Evolutionary conservation across 2,113 vertebrate genomes (phyloP).

Genomic region (Triplophysa dalaica): DNA sequence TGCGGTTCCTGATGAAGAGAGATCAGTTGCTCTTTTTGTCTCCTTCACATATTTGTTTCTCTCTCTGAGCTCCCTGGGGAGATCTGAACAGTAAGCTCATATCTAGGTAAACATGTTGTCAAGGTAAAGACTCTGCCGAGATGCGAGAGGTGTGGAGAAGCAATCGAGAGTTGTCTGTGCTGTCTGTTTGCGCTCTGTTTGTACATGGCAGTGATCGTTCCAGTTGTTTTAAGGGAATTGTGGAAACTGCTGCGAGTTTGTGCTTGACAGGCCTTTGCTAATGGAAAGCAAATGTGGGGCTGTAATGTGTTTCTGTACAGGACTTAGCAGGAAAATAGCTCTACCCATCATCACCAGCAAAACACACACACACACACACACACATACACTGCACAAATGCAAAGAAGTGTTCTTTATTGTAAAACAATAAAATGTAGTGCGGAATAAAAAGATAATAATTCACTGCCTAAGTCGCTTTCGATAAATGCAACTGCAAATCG

Average conservation of each 20-base stretch:
- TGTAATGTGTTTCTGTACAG: slow-evolving; percentile 32
- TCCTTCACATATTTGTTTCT: slow-evolving; percentile 18
- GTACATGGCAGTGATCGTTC: slow-evolving; percentile 65
- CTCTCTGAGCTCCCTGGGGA: slow-evolving; percentile 1
- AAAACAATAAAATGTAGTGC: too few species aligned
- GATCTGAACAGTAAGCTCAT: slow-evolving; percentile 15
- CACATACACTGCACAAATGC: not conserved
- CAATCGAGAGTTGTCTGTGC: not conserved
- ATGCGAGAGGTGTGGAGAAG: slow-evolving; percentile 24
- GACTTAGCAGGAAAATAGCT: slow-evolving; percentile 52
- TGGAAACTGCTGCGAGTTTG: slow-evolving; percentile 81
- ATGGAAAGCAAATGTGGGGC: slow-evolving; percentile 83
- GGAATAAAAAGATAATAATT: too few species aligned
- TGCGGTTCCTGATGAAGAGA: slow-evolving; percentile 14
- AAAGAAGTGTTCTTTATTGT: not conserved
- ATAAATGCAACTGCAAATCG: too few species aligned
- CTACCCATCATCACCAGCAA: not conserved
- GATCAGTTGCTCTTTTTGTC: slow-evolving; percentile 20
- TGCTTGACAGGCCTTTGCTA: slow-evolving; percentile 80
- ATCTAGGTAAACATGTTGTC: slow-evolving; percentile 44
- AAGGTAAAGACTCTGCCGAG: slow-evolving; percentile 24
- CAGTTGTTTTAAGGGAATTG: slow-evolving; percentile 25
- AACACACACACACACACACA: not conserved
- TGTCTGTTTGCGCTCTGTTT: slow-evolving; percentile 48
- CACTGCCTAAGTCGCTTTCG: too few species aligned